Evolutionary conservation across 2,888 invertebrate genomes (phyloP).

Genomic region (Philonicus albiceps): DNA sequence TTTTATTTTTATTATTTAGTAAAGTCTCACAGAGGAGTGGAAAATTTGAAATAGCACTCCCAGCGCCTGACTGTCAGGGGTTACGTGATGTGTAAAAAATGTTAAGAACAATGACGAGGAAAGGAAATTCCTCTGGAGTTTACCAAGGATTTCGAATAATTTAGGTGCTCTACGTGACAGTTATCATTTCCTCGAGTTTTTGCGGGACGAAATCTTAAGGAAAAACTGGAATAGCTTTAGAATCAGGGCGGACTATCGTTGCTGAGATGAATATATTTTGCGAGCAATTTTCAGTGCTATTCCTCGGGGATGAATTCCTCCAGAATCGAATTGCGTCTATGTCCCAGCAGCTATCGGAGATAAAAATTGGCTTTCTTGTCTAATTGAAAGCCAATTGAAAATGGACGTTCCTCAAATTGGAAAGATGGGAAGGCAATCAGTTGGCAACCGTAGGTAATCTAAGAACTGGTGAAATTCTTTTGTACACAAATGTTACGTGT

Average conservation of each 20-base stretch:
- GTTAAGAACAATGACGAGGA: constrained; percentile 3
- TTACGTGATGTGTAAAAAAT: constrained; percentile 24
- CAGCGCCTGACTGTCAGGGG: background rate
- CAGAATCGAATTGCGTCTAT: background rate
- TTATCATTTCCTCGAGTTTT: background rate
- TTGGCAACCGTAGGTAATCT: background rate
- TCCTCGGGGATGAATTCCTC: background rate
- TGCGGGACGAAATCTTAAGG: background rate
- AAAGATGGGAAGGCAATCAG: background rate
- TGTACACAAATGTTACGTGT: background rate
- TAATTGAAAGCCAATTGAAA: background rate
- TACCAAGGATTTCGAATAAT: constrained; percentile 16
- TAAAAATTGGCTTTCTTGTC: background rate
- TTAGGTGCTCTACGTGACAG: constrained; percentile 15
- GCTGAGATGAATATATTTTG: background rate
- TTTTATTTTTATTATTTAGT: background rate
- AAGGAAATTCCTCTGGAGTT: background rate
- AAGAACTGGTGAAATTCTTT: background rate
- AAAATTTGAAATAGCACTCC: constrained; percentile 14
- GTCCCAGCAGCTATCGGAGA: background rate
- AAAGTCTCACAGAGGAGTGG: background rate
- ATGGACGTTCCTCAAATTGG: background rate
- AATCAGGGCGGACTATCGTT: background rate
- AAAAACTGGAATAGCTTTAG: background rate
- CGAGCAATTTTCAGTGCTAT: background rate